Base-by-base conservation (phyloP, 30 jellyfish, hydroid and myxozoan species). In the Euphysa ruthae region DNA sequence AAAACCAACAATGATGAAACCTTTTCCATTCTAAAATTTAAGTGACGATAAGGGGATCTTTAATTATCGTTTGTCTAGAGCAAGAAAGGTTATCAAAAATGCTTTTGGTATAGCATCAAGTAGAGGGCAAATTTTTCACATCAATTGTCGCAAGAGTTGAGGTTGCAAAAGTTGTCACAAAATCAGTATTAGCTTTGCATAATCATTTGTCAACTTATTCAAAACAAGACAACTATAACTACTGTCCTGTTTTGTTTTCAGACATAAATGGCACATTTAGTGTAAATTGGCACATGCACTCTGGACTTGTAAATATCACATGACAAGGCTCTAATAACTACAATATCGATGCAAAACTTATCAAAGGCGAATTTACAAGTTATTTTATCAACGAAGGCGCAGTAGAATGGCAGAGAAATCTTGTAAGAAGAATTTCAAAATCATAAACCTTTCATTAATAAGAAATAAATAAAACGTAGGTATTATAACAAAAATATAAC, bases 101-200 rank as follows among this genome's bases (percentile, higher is more conserved):
- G 51, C 89, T 7, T 75, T 75, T 75, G 89, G 85, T n/a, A 75
- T 75, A 23, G 79, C 77, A 4, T 62, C 85, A 20, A 44, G 70
- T 35, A n/a, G 85, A 1, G 62, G 62, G 50, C 84, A 75, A 10
- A 74, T 75, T 19, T 75, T 75, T 32, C 89, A 75, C 63, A 30
- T 62, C 89, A 62, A 75, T 63, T 42, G 64, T 73, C 24, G 85
- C 82, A 21, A 6, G 8, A 35, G 70, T 30, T 16, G 55, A 56
- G 30, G 55, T 33, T 32, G 84, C 20, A 19, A n/a, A 8, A 22
- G 63, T 21, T 22, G 20, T 46, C n/a, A 26, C 77, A 20, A 74
- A 57, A 61, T 81, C 85, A 7, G 85, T 73, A 15, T 72, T 73
- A 13, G 89, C 85, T 43, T 31, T 75, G 34, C 89, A 75, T 43